Evolutionary conservation across 2,888 invertebrate genomes (phyloP).

Genomic region (Helicoverpa assulta): DNA sequence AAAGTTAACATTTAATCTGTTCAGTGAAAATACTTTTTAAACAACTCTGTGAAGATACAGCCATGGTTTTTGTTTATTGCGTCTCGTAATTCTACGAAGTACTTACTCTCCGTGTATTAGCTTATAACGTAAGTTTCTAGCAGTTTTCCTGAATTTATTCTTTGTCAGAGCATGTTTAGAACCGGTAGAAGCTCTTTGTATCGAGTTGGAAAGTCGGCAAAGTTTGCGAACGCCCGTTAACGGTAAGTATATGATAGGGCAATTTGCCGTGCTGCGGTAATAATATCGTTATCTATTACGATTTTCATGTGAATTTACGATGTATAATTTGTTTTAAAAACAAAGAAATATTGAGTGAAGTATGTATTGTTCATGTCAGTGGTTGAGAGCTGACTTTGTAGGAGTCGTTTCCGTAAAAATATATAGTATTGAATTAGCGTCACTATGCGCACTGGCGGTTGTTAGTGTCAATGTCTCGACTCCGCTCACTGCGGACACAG

Average conservation of each 20-base stretch:
- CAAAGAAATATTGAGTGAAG: slow-evolving; percentile 9
- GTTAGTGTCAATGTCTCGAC: background rate
- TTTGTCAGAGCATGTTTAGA: slow-evolving; percentile 57
- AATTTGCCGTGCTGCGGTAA: slow-evolving; percentile 58
- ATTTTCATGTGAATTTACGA: slow-evolving; percentile 53
- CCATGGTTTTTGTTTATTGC: background rate
- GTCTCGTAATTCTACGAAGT: slow-evolving; percentile 37
- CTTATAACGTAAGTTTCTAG: slow-evolving; percentile 47
- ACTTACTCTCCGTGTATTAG: slow-evolving; percentile 30
- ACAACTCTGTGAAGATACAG: no score
- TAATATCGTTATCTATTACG: slow-evolving; percentile 58
- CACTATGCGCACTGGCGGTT: background rate
- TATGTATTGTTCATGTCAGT: background rate
- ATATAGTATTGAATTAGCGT: background rate
- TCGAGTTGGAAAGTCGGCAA: slow-evolving; percentile 67
- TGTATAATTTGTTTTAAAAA: slow-evolving; percentile 38
- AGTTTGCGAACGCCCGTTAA: slow-evolving; percentile 65
- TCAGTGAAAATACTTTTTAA: background rate
- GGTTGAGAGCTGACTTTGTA: background rate
- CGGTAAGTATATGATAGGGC: slow-evolving; percentile 65
- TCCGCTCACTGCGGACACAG: background rate
- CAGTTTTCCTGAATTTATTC: slow-evolving; percentile 51
- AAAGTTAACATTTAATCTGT: slow-evolving; percentile 1
- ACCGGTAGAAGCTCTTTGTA: slow-evolving; percentile 63
- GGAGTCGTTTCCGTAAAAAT: background rate